A percentile compares a stretch with the other conserved stretches of the same genome.
Evolutionary conservation across 1,140 invertebrate genomes (phyloP).

Genomic region (Drosophila pallidifrons): DNA sequence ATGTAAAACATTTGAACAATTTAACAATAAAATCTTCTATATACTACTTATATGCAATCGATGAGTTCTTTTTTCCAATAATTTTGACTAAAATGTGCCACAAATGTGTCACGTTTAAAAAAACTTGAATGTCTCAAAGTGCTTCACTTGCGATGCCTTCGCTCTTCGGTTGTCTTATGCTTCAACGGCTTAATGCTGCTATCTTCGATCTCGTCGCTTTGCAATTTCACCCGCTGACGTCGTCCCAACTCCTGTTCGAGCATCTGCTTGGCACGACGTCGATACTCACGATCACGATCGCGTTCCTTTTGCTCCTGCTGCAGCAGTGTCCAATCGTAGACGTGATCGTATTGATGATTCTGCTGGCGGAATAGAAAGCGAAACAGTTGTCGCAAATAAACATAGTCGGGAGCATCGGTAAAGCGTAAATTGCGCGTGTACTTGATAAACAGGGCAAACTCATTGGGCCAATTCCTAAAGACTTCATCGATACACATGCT

Average conservation of each 20-base stretch:
- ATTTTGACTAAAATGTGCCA: slow-evolving; percentile 10
- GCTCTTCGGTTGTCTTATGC: neutral
- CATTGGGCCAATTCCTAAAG: slow-evolving; percentile 93
- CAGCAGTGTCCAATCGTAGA: slow-evolving; percentile 99
- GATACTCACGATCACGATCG: slow-evolving; percentile 11
- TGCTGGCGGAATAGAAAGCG: slow-evolving; percentile 97
- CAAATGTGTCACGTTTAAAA: neutral
- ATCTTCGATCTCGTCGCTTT: slow-evolving; percentile 38
- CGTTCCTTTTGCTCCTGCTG: slow-evolving; percentile 39
- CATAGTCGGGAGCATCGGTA: slow-evolving; percentile 98
- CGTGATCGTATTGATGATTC: slow-evolving; percentile 99
- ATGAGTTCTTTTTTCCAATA: slow-evolving; percentile 3
- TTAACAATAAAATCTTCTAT: slow-evolving; percentile 8
- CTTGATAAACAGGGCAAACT: slow-evolving; percentile 98
- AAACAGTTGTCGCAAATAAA: slow-evolving; percentile 97
- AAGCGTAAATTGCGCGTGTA: slow-evolving; percentile 98
- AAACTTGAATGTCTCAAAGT: too few species aligned
- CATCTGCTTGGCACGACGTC: slow-evolving; percentile 1
- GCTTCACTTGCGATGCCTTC: slow-evolving; percentile 23
- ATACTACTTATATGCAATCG: neutral
- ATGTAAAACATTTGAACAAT: slow-evolving; percentile 9
- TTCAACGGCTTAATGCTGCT: neutral
- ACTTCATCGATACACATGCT: slow-evolving; percentile 97
- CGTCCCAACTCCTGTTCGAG: slow-evolving; percentile 16
- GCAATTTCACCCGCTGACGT: slow-evolving; percentile 9